These are phyloP conservation scores for Phaedon cochleariae DNA, from an alignment of 2,888 invertebrate genomes.

Conservation along the genomic window DNA sequence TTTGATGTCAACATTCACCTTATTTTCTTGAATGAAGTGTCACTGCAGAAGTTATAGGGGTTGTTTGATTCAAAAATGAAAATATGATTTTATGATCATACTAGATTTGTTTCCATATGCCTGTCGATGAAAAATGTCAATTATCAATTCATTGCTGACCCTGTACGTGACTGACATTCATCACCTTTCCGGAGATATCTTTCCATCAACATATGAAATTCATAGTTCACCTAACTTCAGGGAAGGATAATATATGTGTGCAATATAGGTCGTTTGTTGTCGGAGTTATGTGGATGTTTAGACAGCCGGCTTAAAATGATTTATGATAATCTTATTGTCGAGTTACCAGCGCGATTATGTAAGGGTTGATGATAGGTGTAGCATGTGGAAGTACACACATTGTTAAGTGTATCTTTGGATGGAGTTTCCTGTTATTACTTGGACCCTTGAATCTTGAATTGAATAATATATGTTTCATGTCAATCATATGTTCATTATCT, in stretches of 20 bases:
- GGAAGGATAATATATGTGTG: constrained; percentile 13
- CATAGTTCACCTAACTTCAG: constrained; percentile 16
- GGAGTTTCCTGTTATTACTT: too few species aligned
- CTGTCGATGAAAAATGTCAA: too few species aligned
- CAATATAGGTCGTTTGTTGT: constrained; percentile 16
- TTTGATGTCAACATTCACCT: too few species aligned
- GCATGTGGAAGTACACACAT: constrained; percentile 30
- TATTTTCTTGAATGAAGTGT: too few species aligned
- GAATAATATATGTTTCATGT: too few species aligned
- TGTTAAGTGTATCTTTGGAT: neutral
- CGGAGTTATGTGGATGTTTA: constrained; percentile 43
- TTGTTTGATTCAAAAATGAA: too few species aligned
- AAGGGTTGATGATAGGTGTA: constrained; percentile 41
- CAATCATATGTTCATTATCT: too few species aligned
- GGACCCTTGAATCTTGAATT: too few species aligned
- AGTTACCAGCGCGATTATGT: constrained; percentile 47
- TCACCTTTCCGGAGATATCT: constrained; percentile 15
- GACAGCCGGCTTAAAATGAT: constrained; percentile 51
- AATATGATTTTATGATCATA: too few species aligned
- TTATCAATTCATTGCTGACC: too few species aligned
- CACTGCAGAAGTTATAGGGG: too few species aligned
- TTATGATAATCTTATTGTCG: constrained; percentile 54
- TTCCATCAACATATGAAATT: constrained; percentile 9
- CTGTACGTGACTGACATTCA: neutral
- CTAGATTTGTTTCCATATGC: too few species aligned